These are phyloP conservation scores for Helicoverpa assulta DNA, from an alignment of 2,888 invertebrate genomes.

Conservation along the genomic window DNA sequence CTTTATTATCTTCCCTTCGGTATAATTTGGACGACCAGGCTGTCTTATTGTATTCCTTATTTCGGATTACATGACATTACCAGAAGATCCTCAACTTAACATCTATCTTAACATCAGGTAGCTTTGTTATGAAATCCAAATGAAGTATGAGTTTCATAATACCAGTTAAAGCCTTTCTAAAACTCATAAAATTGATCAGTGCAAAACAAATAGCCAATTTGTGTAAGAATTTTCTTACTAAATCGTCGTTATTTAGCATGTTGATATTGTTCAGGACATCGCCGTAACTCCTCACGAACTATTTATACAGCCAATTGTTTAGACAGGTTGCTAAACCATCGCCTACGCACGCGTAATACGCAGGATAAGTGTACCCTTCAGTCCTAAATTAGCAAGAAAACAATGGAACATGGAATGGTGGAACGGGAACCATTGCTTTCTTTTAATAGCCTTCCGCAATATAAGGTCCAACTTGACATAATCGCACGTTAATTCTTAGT, in stretches of 20 bases:
- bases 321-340: constrained; percentile 59
- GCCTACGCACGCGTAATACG: constrained; percentile 64
- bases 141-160: not conserved
- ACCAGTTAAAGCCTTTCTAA: not conserved
- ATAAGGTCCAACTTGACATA: constrained; percentile 39
- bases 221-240: not conserved
- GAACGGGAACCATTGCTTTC: constrained; percentile 41
- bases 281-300: constrained; percentile 49
- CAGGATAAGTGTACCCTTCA: constrained; percentile 61
- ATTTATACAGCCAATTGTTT: constrained; percentile 62
- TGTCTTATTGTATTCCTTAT: constrained; percentile 47
- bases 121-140: constrained; percentile 53
- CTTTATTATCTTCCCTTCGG: constrained; percentile 20
- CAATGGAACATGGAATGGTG: constrained; percentile 60
- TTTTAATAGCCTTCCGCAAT: constrained; percentile 45
- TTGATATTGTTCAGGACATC: constrained; percentile 35
- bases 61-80: constrained; percentile 47
- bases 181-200: not conserved
- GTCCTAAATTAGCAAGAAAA: constrained; percentile 63
- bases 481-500: constrained; percentile 44
- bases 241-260: constrained; percentile 25
- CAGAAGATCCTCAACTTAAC: constrained; percentile 32
- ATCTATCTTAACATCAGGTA: constrained; percentile 3
- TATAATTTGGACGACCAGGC: constrained; percentile 48
- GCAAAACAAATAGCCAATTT: constrained; percentile 2